Conservation (phyloP, 2,113 vertebrate genomes). For the Pygoscelis antarcticus region DNA sequence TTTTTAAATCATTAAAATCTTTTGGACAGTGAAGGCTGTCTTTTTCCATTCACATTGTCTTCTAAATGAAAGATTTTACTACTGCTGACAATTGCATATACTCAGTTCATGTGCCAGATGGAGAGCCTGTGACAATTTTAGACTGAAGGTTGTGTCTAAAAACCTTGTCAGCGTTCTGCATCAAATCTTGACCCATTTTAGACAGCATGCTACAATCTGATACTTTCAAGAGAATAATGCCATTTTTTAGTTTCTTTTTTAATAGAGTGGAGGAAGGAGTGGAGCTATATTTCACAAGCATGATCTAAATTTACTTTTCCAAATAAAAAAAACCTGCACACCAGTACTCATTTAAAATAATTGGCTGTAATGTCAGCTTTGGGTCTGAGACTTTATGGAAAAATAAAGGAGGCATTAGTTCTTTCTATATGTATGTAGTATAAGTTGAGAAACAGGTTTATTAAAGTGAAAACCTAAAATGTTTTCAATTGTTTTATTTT, state of each 20-base stretch:
- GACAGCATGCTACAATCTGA: neutral
- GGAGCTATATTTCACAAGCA: neutral
- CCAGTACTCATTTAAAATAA: neutral
- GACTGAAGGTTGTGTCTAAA: slow-evolving; percentile 21
- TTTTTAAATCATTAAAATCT: neutral
- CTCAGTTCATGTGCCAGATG: neutral
- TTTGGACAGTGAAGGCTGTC: neutral
- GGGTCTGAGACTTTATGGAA: neutral
- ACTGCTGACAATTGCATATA: neutral
- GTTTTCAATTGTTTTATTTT: neutral
- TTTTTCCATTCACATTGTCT: neutral
- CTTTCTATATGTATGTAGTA: neutral
- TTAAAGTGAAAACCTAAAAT: neutral
- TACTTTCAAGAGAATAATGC: neutral
- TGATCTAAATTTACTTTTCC: neutral
- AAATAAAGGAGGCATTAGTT: neutral
- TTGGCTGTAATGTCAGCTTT: neutral
- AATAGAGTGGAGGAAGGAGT: neutral
- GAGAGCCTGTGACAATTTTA: slow-evolving; percentile 30
- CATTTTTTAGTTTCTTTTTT: neutral
- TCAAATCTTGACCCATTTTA: slow-evolving; percentile 42
- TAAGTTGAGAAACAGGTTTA: neutral
- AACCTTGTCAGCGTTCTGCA: slow-evolving; percentile 7
- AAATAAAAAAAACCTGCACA: neutral
- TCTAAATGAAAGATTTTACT: slow-evolving; percentile 27